Evolutionary conservation across 2,888 invertebrate genomes (phyloP), one percentile per base, ranked within the genome.

Genomic region (Callyntrura sp.): DNA sequence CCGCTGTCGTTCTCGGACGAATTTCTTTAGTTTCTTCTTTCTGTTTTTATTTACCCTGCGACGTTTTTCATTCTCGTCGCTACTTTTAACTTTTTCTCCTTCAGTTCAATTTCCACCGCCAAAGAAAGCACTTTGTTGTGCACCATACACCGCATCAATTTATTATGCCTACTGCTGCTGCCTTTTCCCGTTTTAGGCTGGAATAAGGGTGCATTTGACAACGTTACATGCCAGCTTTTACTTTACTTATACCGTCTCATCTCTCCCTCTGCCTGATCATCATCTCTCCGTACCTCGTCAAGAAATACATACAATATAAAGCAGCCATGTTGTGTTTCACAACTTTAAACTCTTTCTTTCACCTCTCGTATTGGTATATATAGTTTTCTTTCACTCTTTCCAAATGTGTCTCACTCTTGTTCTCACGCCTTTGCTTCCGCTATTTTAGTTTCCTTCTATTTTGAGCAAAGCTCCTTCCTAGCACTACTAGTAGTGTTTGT

Each of bases 131-230:
- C 45, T 84, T 84, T 84, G 85, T 85, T 85, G 76, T 73, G 85
- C 78, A 79, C 43, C 65, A 86, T 79, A 68, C n/a, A n/a, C 86
- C 65, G 78, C 79, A 86, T 86, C 86, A 86, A 79, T 86, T 79
- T 78, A 86, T 86, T 79, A 79, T 86, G 79, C 65, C 78, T 86
- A 35, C 68, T 14, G 23, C 20, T 48, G 20, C 17, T 28, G 8
- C 45, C 6, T 70, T 43, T 43, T 17, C 70, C n/a, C 35, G n/a
- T 45, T 35, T 17, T 70, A n/a, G 25, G 11, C 43, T n/a, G 17
- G 9, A 14, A 45, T 25, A 62, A 62, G n/a, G n/a, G 35, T 35
- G 35, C 14, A 17, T 68, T n/a, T 68, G 35, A 68, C 17, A n/a
- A n/a, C 68, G 8, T 14, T 68, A 35, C 35, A 68, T 9, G 35